These are phyloP conservation scores for Callopanchax toddi DNA, from an alignment of 2,113 vertebrate species.

Conservation along the genomic window DNA sequence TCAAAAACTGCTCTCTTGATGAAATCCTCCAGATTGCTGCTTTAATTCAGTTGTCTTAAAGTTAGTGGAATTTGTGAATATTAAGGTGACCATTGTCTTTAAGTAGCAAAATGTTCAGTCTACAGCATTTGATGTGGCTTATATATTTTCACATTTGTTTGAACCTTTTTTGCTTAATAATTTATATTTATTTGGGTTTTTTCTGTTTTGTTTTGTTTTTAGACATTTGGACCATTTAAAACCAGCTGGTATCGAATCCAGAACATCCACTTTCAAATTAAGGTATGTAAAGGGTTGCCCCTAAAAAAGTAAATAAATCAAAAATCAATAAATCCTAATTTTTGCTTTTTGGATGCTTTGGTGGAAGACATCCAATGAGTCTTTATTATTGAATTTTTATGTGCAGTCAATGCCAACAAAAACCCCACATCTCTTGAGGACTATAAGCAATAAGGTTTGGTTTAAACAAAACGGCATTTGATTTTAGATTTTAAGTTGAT, in stretches of 20 bases:
- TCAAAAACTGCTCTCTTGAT: too few relatives aligned
- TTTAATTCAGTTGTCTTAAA: too few relatives aligned
- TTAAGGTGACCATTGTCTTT: too few relatives aligned
- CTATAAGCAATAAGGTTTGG: not conserved
- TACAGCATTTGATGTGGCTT: not conserved
- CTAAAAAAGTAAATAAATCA: constrained; percentile 13
- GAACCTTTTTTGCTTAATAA: not conserved
- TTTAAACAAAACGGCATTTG: not conserved
- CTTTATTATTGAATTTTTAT: not conserved
- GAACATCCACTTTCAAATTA: constrained; percentile 20
- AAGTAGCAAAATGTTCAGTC: too few relatives aligned
- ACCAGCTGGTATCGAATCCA: constrained; percentile 26
- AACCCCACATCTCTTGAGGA: not conserved
- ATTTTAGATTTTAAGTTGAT: constrained; percentile 14
- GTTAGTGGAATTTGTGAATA: too few relatives aligned
- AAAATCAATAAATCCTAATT: not conserved
- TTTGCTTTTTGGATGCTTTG: not conserved
- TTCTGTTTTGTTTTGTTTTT: not conserved
- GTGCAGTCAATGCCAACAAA: not conserved
- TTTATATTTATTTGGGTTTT: too few relatives aligned
- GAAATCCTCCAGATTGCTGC: too few relatives aligned
- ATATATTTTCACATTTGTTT: not conserved
- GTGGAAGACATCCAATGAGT: not conserved
- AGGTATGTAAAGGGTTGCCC: constrained; percentile 57
- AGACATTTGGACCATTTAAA: constrained; percentile 12